phyloP scores from a whole-genome alignment of 2,888 invertebrate genomes.

The Pteria penguin region DNA sequence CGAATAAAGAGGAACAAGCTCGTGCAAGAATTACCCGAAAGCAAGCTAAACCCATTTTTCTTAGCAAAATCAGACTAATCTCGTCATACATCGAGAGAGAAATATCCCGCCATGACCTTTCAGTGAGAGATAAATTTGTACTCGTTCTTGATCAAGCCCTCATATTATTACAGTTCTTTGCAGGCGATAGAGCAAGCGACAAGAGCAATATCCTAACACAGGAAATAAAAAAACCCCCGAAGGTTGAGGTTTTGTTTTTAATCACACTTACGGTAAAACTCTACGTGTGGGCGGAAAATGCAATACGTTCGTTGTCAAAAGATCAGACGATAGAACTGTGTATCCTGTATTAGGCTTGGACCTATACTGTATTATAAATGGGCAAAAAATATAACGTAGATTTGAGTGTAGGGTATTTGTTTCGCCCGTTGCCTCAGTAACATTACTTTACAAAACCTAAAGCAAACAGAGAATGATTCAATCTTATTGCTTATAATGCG shows the following conservation, averaged over 20 bases:
- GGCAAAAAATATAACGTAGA: no score
- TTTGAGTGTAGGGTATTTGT: no score
- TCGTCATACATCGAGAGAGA: slow-evolving; percentile 21
- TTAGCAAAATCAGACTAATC: slow-evolving; percentile 12
- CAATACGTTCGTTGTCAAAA: slow-evolving; percentile 39
- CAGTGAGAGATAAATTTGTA: slow-evolving; percentile 26
- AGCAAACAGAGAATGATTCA: no score
- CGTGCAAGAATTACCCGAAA: slow-evolving; percentile 28
- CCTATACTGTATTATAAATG: no score
- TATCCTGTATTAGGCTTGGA: no score
- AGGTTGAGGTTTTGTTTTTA: slow-evolving; percentile 31
- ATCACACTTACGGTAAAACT: slow-evolving; percentile 44
- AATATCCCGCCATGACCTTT: not conserved
- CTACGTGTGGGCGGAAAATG: slow-evolving; percentile 24
- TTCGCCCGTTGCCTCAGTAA: no score
- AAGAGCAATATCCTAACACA: slow-evolving; percentile 7
- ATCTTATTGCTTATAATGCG: no score
- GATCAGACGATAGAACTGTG: slow-evolving; percentile 17
- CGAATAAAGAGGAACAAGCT: slow-evolving; percentile 35
- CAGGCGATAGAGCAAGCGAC: slow-evolving; percentile 25
- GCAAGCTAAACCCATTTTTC: slow-evolving; percentile 29
- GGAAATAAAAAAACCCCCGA: slow-evolving; percentile 25
- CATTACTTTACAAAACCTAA: no score
- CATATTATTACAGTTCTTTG: slow-evolving; percentile 41
- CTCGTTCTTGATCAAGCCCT: slow-evolving; percentile 35